Evolutionary conservation across 2,797 vertebrate species (phyloP).

Genomic region (Tinamus major): DNA sequence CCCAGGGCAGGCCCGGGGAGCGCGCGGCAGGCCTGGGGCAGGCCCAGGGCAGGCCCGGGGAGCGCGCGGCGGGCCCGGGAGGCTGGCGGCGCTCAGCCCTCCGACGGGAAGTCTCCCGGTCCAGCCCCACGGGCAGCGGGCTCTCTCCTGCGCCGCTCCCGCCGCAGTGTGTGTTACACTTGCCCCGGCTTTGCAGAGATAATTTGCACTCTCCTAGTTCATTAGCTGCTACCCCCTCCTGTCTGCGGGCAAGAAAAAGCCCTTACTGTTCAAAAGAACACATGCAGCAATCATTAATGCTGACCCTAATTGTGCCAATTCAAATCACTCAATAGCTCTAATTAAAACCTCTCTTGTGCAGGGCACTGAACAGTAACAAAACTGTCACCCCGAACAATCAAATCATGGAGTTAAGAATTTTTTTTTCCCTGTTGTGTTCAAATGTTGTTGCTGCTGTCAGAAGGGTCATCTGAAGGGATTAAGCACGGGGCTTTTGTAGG

Average conservation of each 20-base stretch:
- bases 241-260: slow-evolving; percentile 76
- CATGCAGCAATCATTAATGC: slow-evolving; percentile 87
- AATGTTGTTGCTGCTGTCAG: slow-evolving; percentile 67
- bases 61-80: not conserved
- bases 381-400: slow-evolving; percentile 85
- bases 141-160: not conserved
- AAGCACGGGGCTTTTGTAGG: slow-evolving; percentile 63
- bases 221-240: slow-evolving; percentile 78
- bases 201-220: slow-evolving; percentile 79
- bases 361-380: slow-evolving; percentile 83
- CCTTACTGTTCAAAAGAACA: slow-evolving; percentile 82
- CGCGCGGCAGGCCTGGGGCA: not conserved
- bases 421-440: slow-evolving; percentile 30
- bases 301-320: slow-evolving; percentile 92
- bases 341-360: slow-evolving; percentile 87
- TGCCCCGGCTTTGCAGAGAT: slow-evolving; percentile 74
- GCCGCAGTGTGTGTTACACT: slow-evolving; percentile 70
- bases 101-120: not conserved
- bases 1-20: too few species aligned
- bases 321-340: slow-evolving; percentile 90
- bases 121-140: not conserved
- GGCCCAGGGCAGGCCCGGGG: too few species aligned
- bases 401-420: slow-evolving; percentile 70
- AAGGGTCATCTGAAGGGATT: slow-evolving; percentile 76
- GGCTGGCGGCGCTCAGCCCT: not conserved